Evolutionary conservation across 92 coral and sea anemone genomes (phyloP).

Genomic region (Paragorgia papillata): DNA sequence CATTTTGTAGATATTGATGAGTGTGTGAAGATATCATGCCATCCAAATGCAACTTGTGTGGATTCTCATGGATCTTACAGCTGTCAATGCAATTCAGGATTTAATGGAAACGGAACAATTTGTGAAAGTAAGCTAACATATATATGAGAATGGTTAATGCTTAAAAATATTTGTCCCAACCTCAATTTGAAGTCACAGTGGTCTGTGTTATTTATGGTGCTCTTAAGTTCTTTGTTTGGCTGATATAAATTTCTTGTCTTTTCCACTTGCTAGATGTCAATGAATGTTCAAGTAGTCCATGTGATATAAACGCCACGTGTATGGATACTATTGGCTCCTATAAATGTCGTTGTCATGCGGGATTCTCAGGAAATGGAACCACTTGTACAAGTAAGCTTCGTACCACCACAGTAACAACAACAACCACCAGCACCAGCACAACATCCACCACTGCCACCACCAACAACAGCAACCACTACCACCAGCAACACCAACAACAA

Average conservation of each 20-base stretch:
- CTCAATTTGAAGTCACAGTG: too few relatives aligned
- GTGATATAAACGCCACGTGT: constrained; percentile 11
- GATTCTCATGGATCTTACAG: constrained; percentile 12
- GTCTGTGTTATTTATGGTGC: too few relatives aligned
- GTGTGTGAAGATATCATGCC: not conserved
- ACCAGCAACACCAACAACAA: too few relatives aligned
- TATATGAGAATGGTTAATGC: not conserved
- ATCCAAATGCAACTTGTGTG: constrained; percentile 19
- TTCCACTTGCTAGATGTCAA: not conserved
- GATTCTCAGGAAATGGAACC: constrained; percentile 25
- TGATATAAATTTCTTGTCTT: not conserved
- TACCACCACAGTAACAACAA: too few relatives aligned
- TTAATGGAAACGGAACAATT: constrained; percentile 20
- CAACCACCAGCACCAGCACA: too few relatives aligned
- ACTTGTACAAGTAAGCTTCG: not conserved
- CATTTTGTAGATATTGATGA: not conserved
- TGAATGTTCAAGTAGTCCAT: constrained; percentile 2
- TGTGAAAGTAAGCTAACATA: constrained; percentile 19
- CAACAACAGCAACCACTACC: too few relatives aligned
- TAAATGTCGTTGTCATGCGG: constrained; percentile 1
- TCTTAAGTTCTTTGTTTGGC: too few relatives aligned
- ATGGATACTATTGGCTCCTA: constrained; percentile 13
- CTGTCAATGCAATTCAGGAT: constrained; percentile 15
- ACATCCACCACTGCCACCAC: too few relatives aligned
- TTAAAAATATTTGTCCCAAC: too few relatives aligned